Evolutionary conservation across 2,113 vertebrate genomes (phyloP).

Genomic region (Mesocricetus auratus): DNA sequence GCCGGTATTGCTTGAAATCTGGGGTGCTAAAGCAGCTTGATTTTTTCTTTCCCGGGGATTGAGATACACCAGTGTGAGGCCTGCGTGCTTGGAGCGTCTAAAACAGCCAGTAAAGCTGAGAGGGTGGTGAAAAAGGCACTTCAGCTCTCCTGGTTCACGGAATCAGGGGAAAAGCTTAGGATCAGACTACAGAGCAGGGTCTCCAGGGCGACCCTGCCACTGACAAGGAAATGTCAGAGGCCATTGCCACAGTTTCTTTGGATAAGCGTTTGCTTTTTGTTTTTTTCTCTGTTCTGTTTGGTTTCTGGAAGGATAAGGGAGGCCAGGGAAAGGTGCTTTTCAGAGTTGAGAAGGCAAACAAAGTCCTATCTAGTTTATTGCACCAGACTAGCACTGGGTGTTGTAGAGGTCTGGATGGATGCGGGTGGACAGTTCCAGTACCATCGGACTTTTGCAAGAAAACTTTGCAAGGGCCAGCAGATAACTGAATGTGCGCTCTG

Average conservation of each 20-base stretch:
- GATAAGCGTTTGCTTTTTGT: background rate
- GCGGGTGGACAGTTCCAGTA: background rate
- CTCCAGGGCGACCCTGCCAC: rapidly evolving
- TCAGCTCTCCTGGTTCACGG: background rate
- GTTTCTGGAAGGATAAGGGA: background rate
- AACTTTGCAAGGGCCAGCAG: background rate
- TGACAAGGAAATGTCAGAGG: background rate
- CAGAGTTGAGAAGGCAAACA: background rate
- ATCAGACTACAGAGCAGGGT: background rate
- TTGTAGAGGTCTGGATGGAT: background rate
- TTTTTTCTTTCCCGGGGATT: background rate
- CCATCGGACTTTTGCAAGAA: background rate
- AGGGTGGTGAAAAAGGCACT: rapidly evolving
- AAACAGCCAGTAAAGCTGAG: background rate
- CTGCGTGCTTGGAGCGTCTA: background rate
- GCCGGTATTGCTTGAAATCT: too few species aligned
- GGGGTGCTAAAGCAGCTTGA: rapidly evolving
- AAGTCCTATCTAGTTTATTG: background rate
- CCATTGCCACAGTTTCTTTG: rapidly evolving
- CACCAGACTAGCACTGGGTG: background rate
- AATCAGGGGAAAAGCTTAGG: background rate
- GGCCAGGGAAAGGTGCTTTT: background rate
- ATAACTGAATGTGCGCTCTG: rapidly evolving
- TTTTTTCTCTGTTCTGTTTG: background rate
- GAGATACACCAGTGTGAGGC: background rate